Evolutionary conservation across 2,888 invertebrate genomes (phyloP), one percentile per base, ranked within the genome.

Genomic region (Microdon myrmicae): DNA sequence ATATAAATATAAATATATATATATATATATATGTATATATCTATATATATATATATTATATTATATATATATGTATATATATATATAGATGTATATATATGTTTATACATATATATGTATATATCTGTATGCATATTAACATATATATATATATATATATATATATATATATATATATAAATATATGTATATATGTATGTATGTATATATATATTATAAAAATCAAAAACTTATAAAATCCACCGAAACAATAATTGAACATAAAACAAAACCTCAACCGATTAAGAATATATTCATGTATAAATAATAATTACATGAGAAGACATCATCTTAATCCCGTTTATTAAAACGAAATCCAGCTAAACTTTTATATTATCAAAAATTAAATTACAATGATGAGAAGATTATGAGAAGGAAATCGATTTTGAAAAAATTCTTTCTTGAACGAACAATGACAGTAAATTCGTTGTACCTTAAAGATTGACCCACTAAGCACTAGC

Each of bases 181-280:
- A 19, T 20, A 35, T 31, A 16, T 17, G 17, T 17, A 29, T 8
- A 25, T 13, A 41, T 44, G 26, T 49, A 37, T 45, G 29, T 49
- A 38, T 55, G 45, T 45, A 53, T 39, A 61, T 19, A 48, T 22
- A 47, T 34, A n/a, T n/a, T n/a, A n/a, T n/a, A n/a, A n/a, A 64
- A 54, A 64, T 64, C 56, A 64, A 64, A 56, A 51, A 51, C 45
- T 56, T 56, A 64, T 56, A 39, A 61, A 47, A 12, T 64, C 64
- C 64, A 64, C 64, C 64, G 64, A 56, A 51, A 28, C 31, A 56
- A 53, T 31, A 47, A 47, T 51, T 32, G 35, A 55, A 7, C 8
- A 39, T 49, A 34, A 38, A 25, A 14, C 26, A 20, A 28, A 34
- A n/a, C n/a, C n/a, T n/a, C n/a, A n/a, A n/a, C n/a, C n/a, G n/a